These are phyloP conservation scores for Agrotis segetum DNA, from an alignment of 2,888 invertebrate species.

Conservation along the genomic window DNA sequence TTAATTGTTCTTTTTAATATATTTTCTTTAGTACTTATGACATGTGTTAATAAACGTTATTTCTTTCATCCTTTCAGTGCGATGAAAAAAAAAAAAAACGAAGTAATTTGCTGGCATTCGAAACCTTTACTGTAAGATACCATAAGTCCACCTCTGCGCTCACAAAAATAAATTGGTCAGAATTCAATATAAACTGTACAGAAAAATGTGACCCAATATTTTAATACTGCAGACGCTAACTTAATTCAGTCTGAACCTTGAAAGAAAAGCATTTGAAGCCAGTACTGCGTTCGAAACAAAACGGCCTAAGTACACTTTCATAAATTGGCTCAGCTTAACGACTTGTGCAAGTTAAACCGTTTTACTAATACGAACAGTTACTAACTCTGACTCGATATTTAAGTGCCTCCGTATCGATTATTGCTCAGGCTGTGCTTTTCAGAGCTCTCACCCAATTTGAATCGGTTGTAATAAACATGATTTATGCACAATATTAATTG, in stretches of 20 bases:
- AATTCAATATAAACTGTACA: not conserved
- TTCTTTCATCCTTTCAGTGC: too few species aligned
- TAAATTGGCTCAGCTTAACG: constrained; percentile 67
- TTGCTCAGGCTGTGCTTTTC: constrained; percentile 50
- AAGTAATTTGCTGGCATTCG: too few species aligned
- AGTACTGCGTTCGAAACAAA: constrained; percentile 45
- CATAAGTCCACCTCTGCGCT: too few species aligned
- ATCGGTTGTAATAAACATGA: constrained; percentile 49
- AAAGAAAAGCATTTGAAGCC: constrained; percentile 35
- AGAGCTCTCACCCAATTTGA: constrained; percentile 50
- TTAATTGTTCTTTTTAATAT: too few species aligned
- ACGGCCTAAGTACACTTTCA: constrained; percentile 65
- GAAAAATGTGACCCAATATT: not conserved
- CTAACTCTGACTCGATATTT: constrained; percentile 53
- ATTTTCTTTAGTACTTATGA: too few species aligned
- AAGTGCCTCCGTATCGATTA: constrained; percentile 57
- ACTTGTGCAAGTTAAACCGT: constrained; percentile 67
- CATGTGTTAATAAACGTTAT: too few species aligned
- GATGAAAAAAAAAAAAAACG: too few species aligned
- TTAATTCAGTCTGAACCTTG: not conserved
- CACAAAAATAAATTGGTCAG: too few species aligned
- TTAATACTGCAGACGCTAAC: not conserved
- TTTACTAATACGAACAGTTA: constrained; percentile 63
- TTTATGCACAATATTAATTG: constrained; percentile 55
- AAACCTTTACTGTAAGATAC: too few species aligned